A percentile compares a stretch with the other conserved stretches of the same genome.
phyloP scores from a whole-genome alignment of 2,797 vertebrate species.

The Anas bernieri region DNA sequence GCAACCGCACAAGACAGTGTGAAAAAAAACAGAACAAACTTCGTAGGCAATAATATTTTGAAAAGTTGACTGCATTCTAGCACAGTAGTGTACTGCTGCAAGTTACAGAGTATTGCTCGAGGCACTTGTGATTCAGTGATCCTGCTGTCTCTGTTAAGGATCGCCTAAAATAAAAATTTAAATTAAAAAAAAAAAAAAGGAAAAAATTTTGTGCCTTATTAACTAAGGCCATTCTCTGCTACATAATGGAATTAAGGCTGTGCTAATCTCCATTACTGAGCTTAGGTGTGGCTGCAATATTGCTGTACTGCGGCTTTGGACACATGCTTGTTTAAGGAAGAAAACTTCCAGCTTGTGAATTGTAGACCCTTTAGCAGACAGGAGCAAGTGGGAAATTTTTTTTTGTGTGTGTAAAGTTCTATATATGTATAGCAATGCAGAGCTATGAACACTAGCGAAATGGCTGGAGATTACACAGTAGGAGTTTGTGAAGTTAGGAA shows the following conservation, averaged over 20 bases:
- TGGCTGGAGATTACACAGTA: neutral
- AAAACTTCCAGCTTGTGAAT: neutral
- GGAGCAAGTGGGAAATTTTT: neutral
- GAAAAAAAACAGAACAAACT: neutral
- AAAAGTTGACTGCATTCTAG: neutral
- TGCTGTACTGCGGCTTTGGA: neutral
- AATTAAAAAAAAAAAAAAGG: too few species aligned
- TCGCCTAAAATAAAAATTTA: neutral
- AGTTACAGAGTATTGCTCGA: neutral
- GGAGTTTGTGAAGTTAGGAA: conserved; percentile 14
- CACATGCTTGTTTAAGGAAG: neutral
- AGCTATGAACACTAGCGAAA: neutral
- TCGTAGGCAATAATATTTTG: conserved; percentile 16
- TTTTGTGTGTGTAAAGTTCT: neutral
- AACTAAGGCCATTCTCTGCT: neutral
- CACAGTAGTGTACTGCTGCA: neutral
- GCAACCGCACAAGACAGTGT: conserved; percentile 16
- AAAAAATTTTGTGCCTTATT: neutral
- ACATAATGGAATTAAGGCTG: neutral
- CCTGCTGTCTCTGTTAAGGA: neutral
- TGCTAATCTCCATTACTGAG: neutral
- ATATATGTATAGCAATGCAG: neutral
- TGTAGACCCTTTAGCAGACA: neutral
- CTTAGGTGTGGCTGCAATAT: neutral
- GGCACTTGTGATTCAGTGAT: neutral